Conservation (phyloP, 2,797 vertebrate species). For the Lepus oiostolus region DNA sequence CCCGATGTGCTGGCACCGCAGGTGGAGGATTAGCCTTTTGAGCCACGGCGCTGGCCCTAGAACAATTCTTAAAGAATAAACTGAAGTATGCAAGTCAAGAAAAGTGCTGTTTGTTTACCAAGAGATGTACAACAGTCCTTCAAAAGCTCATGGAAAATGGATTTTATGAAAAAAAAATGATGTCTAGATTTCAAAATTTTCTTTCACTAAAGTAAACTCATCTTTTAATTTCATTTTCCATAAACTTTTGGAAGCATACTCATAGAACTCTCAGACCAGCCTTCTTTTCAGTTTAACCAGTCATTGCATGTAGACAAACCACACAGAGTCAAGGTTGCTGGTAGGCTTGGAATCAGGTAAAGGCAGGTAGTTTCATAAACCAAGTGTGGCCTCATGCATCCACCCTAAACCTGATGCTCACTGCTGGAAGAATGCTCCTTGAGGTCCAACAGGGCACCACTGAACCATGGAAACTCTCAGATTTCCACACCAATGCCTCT, state of each 20-base stretch:
- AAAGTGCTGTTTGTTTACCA: neutral
- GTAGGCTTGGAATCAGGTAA: neutral
- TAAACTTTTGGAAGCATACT: too few relatives aligned
- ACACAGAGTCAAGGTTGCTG: neutral
- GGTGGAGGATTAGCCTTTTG: too few relatives aligned
- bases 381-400: fast-evolving
- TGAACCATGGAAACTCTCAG: fast-evolving
- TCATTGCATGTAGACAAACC: neutral
- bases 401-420: neutral
- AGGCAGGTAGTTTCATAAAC: neutral
- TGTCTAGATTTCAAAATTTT: too few relatives aligned
- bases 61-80: neutral
- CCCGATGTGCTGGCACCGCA: too few relatives aligned
- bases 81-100: neutral
- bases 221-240: too few relatives aligned
- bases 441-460: neutral
- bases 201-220: too few relatives aligned
- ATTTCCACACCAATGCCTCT: fast-evolving
- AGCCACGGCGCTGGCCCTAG: too few relatives aligned
- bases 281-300: neutral
- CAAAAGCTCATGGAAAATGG: too few relatives aligned
- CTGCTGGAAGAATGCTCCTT: too few relatives aligned
- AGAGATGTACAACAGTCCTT: neutral
- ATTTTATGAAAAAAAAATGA: too few relatives aligned
- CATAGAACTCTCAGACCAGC: neutral